Percentiles rank a stretch among this genome's conserved stretches.
These are phyloP conservation scores for Diachrysia chrysitis DNA, from an alignment of 2,888 invertebrate genomes.

Conservation along the genomic window DNA sequence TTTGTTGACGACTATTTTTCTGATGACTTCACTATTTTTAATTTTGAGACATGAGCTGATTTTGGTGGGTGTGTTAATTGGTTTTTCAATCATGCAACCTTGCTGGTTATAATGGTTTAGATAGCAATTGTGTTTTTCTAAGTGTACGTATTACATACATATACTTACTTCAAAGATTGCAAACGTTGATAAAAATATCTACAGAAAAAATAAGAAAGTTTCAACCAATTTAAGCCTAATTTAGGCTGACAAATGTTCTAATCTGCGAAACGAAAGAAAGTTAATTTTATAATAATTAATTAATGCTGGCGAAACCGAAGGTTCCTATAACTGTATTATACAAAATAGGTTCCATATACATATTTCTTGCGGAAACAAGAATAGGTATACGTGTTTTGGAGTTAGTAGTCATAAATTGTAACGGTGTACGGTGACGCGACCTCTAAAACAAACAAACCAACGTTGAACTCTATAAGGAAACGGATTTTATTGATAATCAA, in stretches of 20 bases:
- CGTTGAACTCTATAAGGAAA: conserved; percentile 6
- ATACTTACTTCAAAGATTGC: too few relatives aligned
- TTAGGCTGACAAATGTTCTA: not conserved
- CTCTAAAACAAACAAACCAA: not conserved
- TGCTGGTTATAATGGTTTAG: too few relatives aligned
- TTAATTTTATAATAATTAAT: not conserved
- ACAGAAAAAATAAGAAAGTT: not conserved
- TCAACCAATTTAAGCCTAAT: not conserved
- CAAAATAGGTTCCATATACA: not conserved
- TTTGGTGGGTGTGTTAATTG: too few relatives aligned
- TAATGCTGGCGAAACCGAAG: not conserved
- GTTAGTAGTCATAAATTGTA: not conserved
- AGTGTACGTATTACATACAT: too few relatives aligned
- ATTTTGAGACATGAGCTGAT: too few relatives aligned
- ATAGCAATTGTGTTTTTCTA: too few relatives aligned
- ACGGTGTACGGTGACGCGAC: not conserved
- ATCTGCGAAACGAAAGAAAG: not conserved
- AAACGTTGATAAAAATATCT: too few relatives aligned
- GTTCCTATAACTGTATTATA: not conserved
- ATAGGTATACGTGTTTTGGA: not conserved
- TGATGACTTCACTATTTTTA: too few relatives aligned
- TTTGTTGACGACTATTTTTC: too few relatives aligned
- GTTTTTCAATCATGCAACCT: too few relatives aligned
- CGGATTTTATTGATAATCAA: not conserved
- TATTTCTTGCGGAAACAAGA: conserved; percentile 2